Evolutionary conservation across 2,113 vertebrate species (phyloP), one percentile per base, ranked within the genome.

Genomic region (Sylvietta virens): DNA sequence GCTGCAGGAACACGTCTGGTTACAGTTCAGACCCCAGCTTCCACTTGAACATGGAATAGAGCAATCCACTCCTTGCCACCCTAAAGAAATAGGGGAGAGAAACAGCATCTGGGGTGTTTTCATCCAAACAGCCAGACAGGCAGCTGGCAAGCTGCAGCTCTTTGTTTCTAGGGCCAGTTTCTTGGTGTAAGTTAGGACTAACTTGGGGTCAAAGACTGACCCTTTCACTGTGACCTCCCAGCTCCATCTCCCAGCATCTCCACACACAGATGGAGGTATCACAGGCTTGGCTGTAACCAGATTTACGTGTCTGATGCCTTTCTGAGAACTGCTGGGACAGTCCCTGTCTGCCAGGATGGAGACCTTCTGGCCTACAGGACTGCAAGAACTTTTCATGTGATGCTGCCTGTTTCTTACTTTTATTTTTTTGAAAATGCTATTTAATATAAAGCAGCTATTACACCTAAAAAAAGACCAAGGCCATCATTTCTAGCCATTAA

Each of bases 41-140:
- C 99, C 99, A 31, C 98, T 99, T 33, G 99, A 98, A 60, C 99
- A 99, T 0, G 98, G 98, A 86, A 99, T 98, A 65, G 98, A 98
- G 81, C 99, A 99, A 90, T 99, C 99, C 31, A 98, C 97, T 45
- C 99, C 99, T 95, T 99, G 99, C 99, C 99, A 99, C 26, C 99
- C 99, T 99, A 78, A 27, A 69, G 91, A 69, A 73, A 84, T 7
- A 60, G 6, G 15, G 0, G 22, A 76, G 4, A 93, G 7, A 81
- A 92, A 71, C 17, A 62, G 47, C 15, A 51, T 26, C 71, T 11
- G 51, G 31, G 30, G 48, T 31, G 24, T 60, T 88, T 51, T 10
- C 14, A 35, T 18, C 13, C 10, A 30, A 73, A 89, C 67, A 62
- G 66, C 26, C 76, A 37, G 54, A 57, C 44, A 64, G 26, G 30